Base-by-base conservation (phyloP, 2,113 vertebrate species). In the Xiphorhynchus elegans region DNA sequence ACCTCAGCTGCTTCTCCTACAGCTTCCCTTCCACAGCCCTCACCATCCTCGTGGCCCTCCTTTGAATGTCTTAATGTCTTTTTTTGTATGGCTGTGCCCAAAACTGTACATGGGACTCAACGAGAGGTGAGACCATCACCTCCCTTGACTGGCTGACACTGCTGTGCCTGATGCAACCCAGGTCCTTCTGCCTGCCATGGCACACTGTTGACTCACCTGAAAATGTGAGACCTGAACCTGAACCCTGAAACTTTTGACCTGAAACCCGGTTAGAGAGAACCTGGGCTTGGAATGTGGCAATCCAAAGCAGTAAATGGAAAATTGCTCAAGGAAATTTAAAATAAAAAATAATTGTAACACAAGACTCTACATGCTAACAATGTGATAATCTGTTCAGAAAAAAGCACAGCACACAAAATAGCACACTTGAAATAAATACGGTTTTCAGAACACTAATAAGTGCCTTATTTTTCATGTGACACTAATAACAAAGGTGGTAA, bases 61-160 rank as follows among this genome's bases (percentile, higher is more conserved):
- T 75, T 68, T 60, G 39, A 10, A 60, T 19, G 39, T 6, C 28
- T 67, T 46, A 11, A 39, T 39, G 10, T n/a, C 26, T 20, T 46
- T 82, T 50, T 50, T 74, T 46, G 24, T 46, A 47, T 25, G 33
- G 10, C 39, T 39, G 15, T 44, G 4, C 6, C 12, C 23, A 17
- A 46, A 74, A 52, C 26, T 50, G 11, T 7, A 3, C 8, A 6
- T 13, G 28, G 6, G 0, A 39, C 16, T 67, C 1, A 0, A 46
- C 19, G 19, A 46, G 46, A 75, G 46, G 10, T 46, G 53, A 75
- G 19, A 29, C 39, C 39, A n/a, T 25, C 10, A 24, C 28, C 28
- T n/a, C 33, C 39, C 44, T 44, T 37, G 31, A 33, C 37, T 0
- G 0, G 21, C 33, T 66, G 67, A 26, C 0, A 0, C 50, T 81